Conservation (phyloP, 2,113 vertebrate genomes). For the Nansenia antarctica region DNA sequence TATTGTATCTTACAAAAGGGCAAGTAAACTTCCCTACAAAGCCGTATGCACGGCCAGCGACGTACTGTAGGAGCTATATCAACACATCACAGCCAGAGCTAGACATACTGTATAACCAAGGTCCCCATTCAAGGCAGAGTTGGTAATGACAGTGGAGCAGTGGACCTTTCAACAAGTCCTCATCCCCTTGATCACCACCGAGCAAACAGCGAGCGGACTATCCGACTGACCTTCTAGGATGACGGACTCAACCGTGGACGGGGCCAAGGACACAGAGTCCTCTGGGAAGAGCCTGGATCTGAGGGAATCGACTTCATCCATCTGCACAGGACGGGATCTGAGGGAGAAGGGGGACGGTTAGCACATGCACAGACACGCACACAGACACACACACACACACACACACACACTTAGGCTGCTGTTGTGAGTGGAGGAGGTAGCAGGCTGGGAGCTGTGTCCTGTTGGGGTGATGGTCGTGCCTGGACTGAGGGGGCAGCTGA, state of each 20-base stretch:
- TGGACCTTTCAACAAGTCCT: conserved; percentile 32
- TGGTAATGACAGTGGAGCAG: too few species aligned
- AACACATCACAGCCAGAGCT: background rate
- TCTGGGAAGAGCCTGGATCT: conserved; percentile 76
- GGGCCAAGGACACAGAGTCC: conserved; percentile 70
- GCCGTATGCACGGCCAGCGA: too few species aligned
- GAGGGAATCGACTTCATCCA: conserved; percentile 85
- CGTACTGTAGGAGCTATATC: too few species aligned
- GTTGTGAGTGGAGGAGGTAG: conserved; percentile 49
- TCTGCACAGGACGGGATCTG: conserved; percentile 75
- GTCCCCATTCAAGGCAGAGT: too few species aligned
- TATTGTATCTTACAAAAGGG: too few species aligned
- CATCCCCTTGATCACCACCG: too few species aligned
- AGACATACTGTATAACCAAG: too few species aligned
- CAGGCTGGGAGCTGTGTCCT: conserved; percentile 61
- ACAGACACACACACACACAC: background rate
- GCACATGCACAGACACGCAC: too few species aligned
- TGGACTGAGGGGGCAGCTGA: conserved; percentile 61
- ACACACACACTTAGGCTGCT: conserved; percentile 77
- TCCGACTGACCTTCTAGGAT: conserved; percentile 86
- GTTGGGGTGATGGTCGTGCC: conserved; percentile 82
- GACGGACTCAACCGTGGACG: conserved; percentile 77
- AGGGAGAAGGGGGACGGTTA: conserved; percentile 11
- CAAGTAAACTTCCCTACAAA: too few species aligned
- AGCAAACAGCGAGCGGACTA: background rate